Base-by-base conservation (phyloP, 2,797 vertebrate species). In the Notolabrus celidotus region DNA sequence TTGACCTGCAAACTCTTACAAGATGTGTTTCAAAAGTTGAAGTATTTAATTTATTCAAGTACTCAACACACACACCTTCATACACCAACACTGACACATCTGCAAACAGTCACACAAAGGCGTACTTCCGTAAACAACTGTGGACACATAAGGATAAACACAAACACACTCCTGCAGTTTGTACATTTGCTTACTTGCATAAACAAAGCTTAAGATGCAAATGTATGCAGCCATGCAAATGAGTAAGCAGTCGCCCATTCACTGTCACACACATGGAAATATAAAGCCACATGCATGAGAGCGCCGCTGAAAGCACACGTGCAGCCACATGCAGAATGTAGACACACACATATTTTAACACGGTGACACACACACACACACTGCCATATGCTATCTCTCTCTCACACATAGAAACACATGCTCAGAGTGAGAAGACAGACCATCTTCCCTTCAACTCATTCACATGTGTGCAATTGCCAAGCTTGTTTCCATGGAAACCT, bases 401-500 rank as follows among this genome's bases (percentile, higher is more conserved):
- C 54, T 31, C 63, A 57, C 73, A 34, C 63, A 55, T 39, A 54
- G 51, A 41, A 41, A 59, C 33, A 50, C 39, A 42, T 20, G 14
- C 17, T 7, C 33, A 6, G 53, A 67, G 58, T 63, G 69, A 83
- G 76, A 73, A 74, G 74, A 76, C 67, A 62, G 74, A 70, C 71
- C 45, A 53, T 74, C 72, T 45, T 77, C 67, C 71, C 70, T 68
- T 52, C 59, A 45, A 80, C 70, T 82, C 71, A 25, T 77, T 67
- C 74, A 80, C 63, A 57, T 51, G 78, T 79, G 79, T 82, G 83
- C 74, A 66, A 69, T 67, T 51, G 50, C 79, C 67, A 56, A 80
- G 83, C 88, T 75, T 88, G 91, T 92, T 91, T 89, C 89, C 89
- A 92, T 90, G 89, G 91, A 79, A 86, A 92, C 88, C 63, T 16